Evolutionary conservation across 2,113 vertebrate genomes (phyloP).

Genomic region (Barbus barbus): DNA sequence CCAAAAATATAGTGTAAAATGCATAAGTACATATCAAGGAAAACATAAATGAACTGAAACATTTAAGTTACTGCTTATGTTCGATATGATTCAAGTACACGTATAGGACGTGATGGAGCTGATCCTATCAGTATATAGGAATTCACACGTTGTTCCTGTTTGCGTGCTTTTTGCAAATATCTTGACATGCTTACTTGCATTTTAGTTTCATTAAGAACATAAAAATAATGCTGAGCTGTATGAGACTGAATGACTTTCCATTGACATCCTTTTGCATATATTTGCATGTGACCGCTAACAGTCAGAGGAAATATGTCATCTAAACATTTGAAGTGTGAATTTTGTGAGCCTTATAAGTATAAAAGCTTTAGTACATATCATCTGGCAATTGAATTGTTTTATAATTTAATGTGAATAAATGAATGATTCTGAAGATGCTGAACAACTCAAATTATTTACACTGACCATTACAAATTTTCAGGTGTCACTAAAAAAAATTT

Average conservation of each 20-base stretch:
- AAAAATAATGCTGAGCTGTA: not conserved
- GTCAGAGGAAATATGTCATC: conserved; percentile 1
- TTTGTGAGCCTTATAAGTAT: not conserved
- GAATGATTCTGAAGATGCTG: too few species aligned
- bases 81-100: not conserved
- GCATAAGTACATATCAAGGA: not conserved
- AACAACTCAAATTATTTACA: not conserved
- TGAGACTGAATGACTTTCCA: not conserved
- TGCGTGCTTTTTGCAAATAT: not conserved
- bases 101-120: not conserved
- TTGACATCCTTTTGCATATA: conserved; percentile 26
- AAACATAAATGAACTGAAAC: not conserved
- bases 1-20: not conserved
- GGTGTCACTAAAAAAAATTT: not conserved
- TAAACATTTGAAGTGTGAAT: not conserved
- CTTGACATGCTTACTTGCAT: not conserved
- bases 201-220: not conserved
- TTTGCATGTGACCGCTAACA: conserved; percentile 18
- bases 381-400: not conserved
- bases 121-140: not conserved
- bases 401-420: too few species aligned
- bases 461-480: not conserved
- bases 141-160: conserved; percentile 11
- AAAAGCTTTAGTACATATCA: not conserved
- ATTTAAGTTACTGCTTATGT: not conserved